A percentile compares a stretch with the other conserved stretches of the same genome.
Conservation (phyloP, 1,140 invertebrate genomes). For the Ips nitidus region DNA sequence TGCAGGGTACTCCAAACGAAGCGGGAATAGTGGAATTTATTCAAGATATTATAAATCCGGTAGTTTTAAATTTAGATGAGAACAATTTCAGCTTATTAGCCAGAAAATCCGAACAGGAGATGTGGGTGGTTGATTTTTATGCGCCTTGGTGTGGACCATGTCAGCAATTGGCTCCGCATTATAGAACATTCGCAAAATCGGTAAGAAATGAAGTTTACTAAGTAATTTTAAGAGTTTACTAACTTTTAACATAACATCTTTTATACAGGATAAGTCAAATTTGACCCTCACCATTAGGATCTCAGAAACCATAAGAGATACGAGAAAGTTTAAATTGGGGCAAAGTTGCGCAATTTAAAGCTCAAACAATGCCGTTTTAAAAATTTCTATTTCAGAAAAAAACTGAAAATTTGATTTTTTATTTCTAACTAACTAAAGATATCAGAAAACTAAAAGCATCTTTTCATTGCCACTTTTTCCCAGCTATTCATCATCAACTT, state of each 20-base stretch:
- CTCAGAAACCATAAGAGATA: too few relatives aligned
- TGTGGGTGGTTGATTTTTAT: constrained; percentile 87
- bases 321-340: too few relatives aligned
- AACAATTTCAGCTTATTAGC: constrained; percentile 61
- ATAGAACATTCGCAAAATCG: constrained; percentile 75
- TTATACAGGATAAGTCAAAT: too few relatives aligned
- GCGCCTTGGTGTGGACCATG: constrained; percentile 84
- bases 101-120: constrained; percentile 63
- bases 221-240: neutral
- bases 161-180: constrained; percentile 74
- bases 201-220: constrained; percentile 36
- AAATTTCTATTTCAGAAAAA: neutral
- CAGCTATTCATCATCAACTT: too few relatives aligned
- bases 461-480: too few relatives aligned
- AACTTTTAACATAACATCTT: too few relatives aligned
- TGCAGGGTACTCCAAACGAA: constrained; percentile 20
- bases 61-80: constrained; percentile 61
- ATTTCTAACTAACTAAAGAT: too few relatives aligned
- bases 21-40: constrained; percentile 25
- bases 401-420: too few relatives aligned
- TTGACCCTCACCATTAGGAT: too few relatives aligned
- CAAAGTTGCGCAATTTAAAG: too few relatives aligned
- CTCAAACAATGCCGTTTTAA: too few relatives aligned
- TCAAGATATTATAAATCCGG: constrained; percentile 41
- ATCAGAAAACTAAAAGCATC: too few relatives aligned